Conservation (phyloP, 2,888 invertebrate species). For the Aphidoletes aphidimyza region DNA sequence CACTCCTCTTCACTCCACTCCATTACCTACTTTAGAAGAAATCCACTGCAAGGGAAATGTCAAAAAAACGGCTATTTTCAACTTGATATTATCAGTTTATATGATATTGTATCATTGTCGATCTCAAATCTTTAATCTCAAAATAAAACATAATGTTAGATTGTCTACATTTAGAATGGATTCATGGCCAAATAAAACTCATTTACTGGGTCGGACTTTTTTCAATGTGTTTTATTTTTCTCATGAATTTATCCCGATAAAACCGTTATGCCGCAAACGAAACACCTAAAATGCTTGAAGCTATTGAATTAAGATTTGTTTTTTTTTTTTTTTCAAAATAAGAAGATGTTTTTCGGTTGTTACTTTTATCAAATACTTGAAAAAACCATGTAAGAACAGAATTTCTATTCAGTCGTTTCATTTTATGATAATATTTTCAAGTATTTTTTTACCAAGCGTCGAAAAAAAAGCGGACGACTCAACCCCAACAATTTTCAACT, state of each 20-base stretch:
- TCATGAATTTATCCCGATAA: neutral
- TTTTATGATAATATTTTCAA: too few species aligned
- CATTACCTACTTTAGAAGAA: neutral
- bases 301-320: neutral
- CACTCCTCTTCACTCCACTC: too few species aligned
- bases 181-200: conserved; percentile 17
- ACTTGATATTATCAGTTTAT: neutral
- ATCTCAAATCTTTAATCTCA: conserved; percentile 17
- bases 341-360: conserved; percentile 15
- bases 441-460: too few species aligned
- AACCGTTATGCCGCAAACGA: neutral
- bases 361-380: neutral
- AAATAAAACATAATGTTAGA: neutral
- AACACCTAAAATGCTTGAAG: neutral
- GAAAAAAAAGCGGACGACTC: neutral
- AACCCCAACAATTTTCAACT: neutral
- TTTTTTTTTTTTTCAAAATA: too few species aligned
- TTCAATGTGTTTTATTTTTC: neutral
- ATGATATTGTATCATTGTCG: neutral
- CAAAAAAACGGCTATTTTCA: neutral
- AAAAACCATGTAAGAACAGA: too few species aligned
- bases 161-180: neutral
- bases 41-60: neutral
- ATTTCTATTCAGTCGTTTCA: too few species aligned
- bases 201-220: neutral